Base-by-base conservation (phyloP, 1,140 invertebrate species). In the Pseudomyrmex concolor region DNA sequence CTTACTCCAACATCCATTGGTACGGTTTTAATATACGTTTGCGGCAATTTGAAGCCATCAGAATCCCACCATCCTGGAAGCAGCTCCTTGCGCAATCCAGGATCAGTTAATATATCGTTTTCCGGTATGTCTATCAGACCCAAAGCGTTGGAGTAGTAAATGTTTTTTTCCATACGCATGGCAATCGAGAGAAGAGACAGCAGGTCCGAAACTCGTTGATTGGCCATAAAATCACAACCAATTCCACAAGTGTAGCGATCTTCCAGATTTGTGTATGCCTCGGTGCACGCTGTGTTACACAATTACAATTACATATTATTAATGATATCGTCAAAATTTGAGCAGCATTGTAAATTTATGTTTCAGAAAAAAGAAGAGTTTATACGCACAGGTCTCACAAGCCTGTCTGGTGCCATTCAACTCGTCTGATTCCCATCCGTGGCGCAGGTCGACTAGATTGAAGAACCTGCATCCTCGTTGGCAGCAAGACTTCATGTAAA, bases 21-120 rank as follows among this genome's bases (percentile, higher is more conserved):
- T 13, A 94, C 89, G 77, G 94, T 94, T 86, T 94, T 93, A 25
- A 94, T 88, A 73, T 92, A 93, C 4, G 93, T 94, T 74, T 94
- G 92, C 0, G 94, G 93, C 80, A 94, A 87, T 86, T 93, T 94
- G 55, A 93, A 93, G 22, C 92, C 93, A 67, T 92, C 89, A 19
- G 86, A 87, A 73, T 92, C 91, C 92, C 93, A 94, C 94, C 94
- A 94, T 15, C 91, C 89, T 25, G 92, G 93, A 45, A 93, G 48
- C 22, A 94, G 85, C 83, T 94, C 93, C 43, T 92, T 93, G 45
- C 90, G 89, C 25, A 94, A 84, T 60, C 92, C 93, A 51, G 94
- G 93, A 89, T 94, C 94, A 0, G 91, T 92, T 43, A 94, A 78
- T 55, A 94, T 91, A 78, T 94, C 93, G 73, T 89, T 93, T 74